phyloP scores from a whole-genome alignment of 2,888 invertebrate genomes.

The Drosophila greeni region DNA sequence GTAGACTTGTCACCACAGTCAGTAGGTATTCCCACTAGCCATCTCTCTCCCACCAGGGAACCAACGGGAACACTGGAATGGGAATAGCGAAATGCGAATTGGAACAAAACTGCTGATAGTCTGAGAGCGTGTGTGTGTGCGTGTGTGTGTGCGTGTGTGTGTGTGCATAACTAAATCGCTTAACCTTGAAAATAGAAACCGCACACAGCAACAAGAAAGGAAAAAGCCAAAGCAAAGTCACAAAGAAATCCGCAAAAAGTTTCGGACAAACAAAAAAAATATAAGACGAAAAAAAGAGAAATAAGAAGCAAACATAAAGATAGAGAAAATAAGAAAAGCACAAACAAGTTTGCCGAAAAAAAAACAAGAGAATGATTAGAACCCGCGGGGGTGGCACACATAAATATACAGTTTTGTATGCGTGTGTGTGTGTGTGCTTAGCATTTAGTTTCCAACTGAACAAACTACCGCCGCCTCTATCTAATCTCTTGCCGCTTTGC shows the following conservation, averaged over 20 bases:
- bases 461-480: slow-evolving; percentile 62
- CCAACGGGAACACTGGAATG: background rate
- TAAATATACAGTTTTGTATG: background rate
- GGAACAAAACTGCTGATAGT: slow-evolving; percentile 6
- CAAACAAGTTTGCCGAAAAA: slow-evolving; percentile 27
- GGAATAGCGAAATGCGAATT: slow-evolving; percentile 1
- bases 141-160: slow-evolving; percentile 24
- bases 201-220: slow-evolving; percentile 51
- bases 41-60: background rate
- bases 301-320: slow-evolving; percentile 15
- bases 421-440: background rate
- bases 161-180: slow-evolving; percentile 61
- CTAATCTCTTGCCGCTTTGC: slow-evolving; percentile 57
- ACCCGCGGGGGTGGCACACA: slow-evolving; percentile 21
- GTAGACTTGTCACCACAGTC: slow-evolving; percentile 27
- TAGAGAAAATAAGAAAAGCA: slow-evolving; percentile 26
- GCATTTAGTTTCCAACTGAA: slow-evolving; percentile 56
- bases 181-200: slow-evolving; percentile 76
- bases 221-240: slow-evolving; percentile 27
- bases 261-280: slow-evolving; percentile 35
- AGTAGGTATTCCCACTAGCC: background rate
- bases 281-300: slow-evolving; percentile 12
- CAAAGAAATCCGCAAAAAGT: slow-evolving; percentile 30
- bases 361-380: slow-evolving; percentile 12
- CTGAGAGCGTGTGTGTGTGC: slow-evolving; percentile 19